Conservation (phyloP, 1,140 invertebrate species). For the Glomeris maerens region DNA sequence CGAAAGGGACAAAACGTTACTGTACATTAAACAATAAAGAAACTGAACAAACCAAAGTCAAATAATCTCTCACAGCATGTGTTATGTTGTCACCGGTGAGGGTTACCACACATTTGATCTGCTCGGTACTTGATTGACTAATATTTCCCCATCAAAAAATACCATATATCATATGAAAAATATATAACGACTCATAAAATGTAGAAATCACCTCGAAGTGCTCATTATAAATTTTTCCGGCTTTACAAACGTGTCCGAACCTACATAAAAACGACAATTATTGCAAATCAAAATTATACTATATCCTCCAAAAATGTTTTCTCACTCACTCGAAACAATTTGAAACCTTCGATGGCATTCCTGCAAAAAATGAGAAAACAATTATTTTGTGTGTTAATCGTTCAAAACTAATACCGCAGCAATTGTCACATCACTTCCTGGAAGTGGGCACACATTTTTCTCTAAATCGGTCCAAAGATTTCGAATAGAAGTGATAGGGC, state of each 20-base stretch:
- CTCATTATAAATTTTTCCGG: slow-evolving; percentile 77
- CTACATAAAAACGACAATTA: slow-evolving; percentile 69
- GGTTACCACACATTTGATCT: slow-evolving; percentile 78
- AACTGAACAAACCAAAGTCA: neutral
- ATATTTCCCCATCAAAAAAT: slow-evolving; percentile 3
- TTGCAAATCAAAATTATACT: slow-evolving; percentile 65
- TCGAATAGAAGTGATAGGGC: no score
- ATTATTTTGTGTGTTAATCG: no score
- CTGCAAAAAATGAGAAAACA: slow-evolving; percentile 16
- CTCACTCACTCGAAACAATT: neutral
- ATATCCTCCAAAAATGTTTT: slow-evolving; percentile 16
- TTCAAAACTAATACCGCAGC: no score
- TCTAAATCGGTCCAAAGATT: slow-evolving; percentile 27
- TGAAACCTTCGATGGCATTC: slow-evolving; percentile 21
- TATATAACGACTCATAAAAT: neutral
- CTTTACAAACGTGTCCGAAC: slow-evolving; percentile 55
- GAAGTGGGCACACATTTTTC: slow-evolving; percentile 9
- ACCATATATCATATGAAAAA: neutral
- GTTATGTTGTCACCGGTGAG: slow-evolving; percentile 80
- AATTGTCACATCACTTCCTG: no score
- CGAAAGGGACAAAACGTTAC: slow-evolving; percentile 17
- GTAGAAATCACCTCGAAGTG: slow-evolving; percentile 33
- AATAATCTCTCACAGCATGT: slow-evolving; percentile 52
- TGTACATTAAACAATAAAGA: neutral
- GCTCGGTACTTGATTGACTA: slow-evolving; percentile 46